Evolutionary conservation across 64 coral and sea anemone genomes (phyloP).

Genomic region (Catalaphyllia jardinei): DNA sequence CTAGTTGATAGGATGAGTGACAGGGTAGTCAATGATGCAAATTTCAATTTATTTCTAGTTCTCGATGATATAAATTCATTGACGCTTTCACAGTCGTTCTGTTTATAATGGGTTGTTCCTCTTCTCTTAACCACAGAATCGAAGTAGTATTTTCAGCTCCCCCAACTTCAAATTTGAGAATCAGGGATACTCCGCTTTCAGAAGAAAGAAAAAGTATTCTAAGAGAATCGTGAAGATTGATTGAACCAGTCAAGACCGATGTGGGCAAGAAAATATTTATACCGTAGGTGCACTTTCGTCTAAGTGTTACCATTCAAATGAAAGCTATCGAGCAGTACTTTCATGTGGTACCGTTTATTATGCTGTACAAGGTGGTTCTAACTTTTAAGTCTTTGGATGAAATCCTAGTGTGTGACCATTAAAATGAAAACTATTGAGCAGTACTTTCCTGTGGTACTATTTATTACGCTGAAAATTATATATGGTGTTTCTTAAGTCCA

Average conservation of each 20-base stretch:
- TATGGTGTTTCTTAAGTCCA: no score
- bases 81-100: not conserved
- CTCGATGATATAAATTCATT: not conserved
- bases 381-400: no score
- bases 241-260: conserved; percentile 51
- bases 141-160: not conserved
- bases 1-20: no score
- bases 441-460: no score
- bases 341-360: no score
- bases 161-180: not conserved
- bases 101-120: not conserved
- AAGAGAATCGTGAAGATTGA: conserved; percentile 31
- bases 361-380: no score
- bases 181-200: not conserved
- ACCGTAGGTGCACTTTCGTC: conserved; percentile 10
- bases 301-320: no score
- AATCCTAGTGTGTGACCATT: no score
- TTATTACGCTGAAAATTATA: no score
- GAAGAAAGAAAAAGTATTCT: not conserved
- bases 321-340: no score
- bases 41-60: not conserved
- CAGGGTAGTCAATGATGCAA: no score
- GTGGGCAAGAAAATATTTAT: conserved; percentile 34
- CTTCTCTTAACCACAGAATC: not conserved
- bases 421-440: no score